A percentile compares a stretch with the other conserved stretches of the same genome.
These are phyloP conservation scores for Papilio machaon DNA, from an alignment of 1,140 invertebrate genomes.

Conservation along the genomic window DNA sequence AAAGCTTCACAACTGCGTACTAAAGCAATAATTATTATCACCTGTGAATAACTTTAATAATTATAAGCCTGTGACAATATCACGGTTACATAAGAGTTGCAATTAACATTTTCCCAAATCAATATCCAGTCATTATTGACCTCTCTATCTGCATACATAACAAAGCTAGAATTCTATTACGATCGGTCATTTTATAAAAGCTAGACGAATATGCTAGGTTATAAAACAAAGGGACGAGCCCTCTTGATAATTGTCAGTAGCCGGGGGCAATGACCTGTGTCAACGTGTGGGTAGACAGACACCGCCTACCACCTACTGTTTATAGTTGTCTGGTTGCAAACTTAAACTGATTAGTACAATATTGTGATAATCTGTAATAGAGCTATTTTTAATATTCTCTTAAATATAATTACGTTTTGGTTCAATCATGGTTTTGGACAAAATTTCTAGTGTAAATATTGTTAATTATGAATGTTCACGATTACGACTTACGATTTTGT, in stretches of 20 bases:
- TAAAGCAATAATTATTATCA: too few relatives aligned
- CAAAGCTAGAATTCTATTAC: conserved; percentile 19
- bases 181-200: conserved; percentile 43
- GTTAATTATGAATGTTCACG: too few relatives aligned
- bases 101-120: conserved; percentile 40
- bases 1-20: too few relatives aligned
- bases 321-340: conserved; percentile 33
- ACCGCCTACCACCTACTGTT: conserved; percentile 38
- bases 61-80: conserved; percentile 1
- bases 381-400: too few relatives aligned
- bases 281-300: conserved; percentile 46
- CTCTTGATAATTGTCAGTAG: conserved; percentile 60
- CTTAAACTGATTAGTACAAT: neutral
- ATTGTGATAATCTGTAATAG: too few relatives aligned
- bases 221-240: conserved; percentile 49
- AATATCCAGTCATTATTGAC: conserved; percentile 32
- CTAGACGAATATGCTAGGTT: conserved; percentile 44
- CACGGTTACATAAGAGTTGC: neutral
- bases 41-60: neutral
- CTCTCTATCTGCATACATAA: conserved; percentile 19
- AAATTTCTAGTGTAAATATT: neutral
- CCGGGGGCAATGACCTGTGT: conserved; percentile 58
- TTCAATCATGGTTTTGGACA: neutral
- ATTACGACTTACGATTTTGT: too few relatives aligned
- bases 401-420: neutral